Evolutionary conservation across 2,113 vertebrate species (phyloP), one percentile per base, ranked within the genome.

Genomic region (Alethe diademata): DNA sequence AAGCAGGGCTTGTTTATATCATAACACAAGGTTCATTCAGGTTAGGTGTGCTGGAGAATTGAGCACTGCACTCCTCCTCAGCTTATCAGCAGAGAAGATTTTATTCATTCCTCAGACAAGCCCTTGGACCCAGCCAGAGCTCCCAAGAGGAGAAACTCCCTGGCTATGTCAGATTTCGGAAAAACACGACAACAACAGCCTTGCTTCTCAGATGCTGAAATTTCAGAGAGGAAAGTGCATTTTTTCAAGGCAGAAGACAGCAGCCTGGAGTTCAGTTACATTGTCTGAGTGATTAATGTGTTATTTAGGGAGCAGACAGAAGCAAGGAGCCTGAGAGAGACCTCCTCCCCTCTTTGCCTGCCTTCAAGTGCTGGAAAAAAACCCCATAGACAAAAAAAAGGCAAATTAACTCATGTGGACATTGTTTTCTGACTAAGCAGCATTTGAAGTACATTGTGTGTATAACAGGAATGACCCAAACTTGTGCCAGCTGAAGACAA

Each of bases 291-390:
- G 89, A 97, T 95, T 84, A 92, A 94, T 88, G 82, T 70, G 78
- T 79, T 94, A 43, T 93, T 92, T 86, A 88, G 62, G 78, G 62
- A 94, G 81, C 88, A 88, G 45, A 65, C 50, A 94, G 92, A 90
- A 94, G 78, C 78, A 62, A 79, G 82, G 78, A 94, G 93, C 79
- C 95, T 95, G 94, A 93, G 88, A 94, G 88, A 93, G 92, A 85
- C 61, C 95, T 88, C 50, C 53, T 93, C 26, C 36, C 82, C 53
- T 87, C 48, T 43, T 11, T 90, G 58, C 28, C 53, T 78, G 81
- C 31, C 40, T 88, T 74, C 42, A 67, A 66, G 9, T 33, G 12
- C 58, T 76, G 28, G 7, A 6, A 11, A 70, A 83, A 15, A 45
- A 19, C 4, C 1, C 14, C 48, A 56, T 5, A 48, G 40, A 14